Evolutionary conservation across 2,113 vertebrate species (phyloP), one percentile per base, ranked within the genome.

Genomic region (Zosterops lateralis): DNA sequence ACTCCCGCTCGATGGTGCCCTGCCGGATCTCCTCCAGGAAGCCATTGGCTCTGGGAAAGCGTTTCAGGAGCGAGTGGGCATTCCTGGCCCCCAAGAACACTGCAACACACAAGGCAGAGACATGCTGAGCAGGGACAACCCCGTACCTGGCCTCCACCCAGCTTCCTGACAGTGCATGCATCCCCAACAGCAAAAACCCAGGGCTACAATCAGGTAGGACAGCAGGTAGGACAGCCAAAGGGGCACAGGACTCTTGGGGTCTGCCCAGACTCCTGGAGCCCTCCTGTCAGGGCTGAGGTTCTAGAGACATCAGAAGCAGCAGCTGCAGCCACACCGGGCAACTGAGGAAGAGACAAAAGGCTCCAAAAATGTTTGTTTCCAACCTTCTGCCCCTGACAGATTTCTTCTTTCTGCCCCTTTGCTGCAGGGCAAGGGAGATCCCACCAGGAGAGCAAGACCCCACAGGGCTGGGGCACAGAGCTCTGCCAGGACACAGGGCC

Each of bases 1-100:
- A 99, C 95, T 99, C 98, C 7, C 98, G 96, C 95, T 99, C 98
- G 4, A 99, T 98, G 97, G 98, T 98, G 68, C 98, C 98, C 91
- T 98, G 98, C 24, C 98, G 97, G 44, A 98, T 94, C 97, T 99
- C 98, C 95, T 99, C 99, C 97, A 98, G 93, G 95, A 98, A 99
- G 65, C 98, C 95, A 16, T 98, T 98, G 94, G 98, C 98, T 54
- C 98, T 96, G 60, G 98, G 98, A 87, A 98, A 98, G 26, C 98
- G 98, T 90, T 98, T 98, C 96, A 98, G 98, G 71, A 98, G 61
- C 1, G 98, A 98, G 92, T 98, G 97, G 66, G 98, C 98, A 72
- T 98, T 98, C 96, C 96, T 97, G 83, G 94, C 98, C 70, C 97
- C 97, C 74, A 99, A 97, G 96, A 99, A 99, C 86, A 98, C 98